Base-by-base conservation (phyloP, 2,888 invertebrate species). In the Ennomos erosarius region DNA sequence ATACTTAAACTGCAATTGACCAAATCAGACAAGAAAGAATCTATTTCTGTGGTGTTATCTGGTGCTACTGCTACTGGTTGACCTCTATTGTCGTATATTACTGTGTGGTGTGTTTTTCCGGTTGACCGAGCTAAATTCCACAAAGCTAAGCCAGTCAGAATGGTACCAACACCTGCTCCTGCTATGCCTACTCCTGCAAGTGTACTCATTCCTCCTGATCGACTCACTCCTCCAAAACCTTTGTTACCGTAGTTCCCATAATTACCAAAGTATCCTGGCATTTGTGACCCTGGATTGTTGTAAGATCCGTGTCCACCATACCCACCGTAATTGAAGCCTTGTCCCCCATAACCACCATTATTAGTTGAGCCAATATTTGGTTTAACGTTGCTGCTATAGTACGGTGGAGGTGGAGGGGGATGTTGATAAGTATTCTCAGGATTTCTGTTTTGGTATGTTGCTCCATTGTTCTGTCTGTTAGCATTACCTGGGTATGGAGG, bases 121-220 rank as follows among this genome's bases (percentile, higher is more conserved):
- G 92, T 92, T 10, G 92, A 91, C 39, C 93, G 81, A 10, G 92
- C 93, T 62, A 93, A 76, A 76, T 93, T 93, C 92, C 92, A 93
- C 33, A 93, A 75, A 26, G 93, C 92, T 68, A 93, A 80, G 13
- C 93, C 93, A 37, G 93, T 92, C 55, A 93, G 71, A 46, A 93
- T 80, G 8, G 92, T 91, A 39, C 92, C 93, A 38, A 91, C 85
- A 40, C 92, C 92, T 54, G 88, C 92, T 42, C 90, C 91, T 6
- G 90, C 92, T 45, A 91, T 87, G 5, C 92, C 92, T 6, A 91
- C 84, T 34, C 90, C 90, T 47, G 82, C 84, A 1, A 91, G 78
- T 11, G 84, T 82, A 70, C 82, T 87, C 39, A 58, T 42, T 52
- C 57, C 50, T 48, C 88, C 73, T 11, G 84, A 69, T 47, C 87